Evolutionary conservation across 2,113 vertebrate genomes (phyloP).

Genomic region (Saguinus imperator): DNA sequence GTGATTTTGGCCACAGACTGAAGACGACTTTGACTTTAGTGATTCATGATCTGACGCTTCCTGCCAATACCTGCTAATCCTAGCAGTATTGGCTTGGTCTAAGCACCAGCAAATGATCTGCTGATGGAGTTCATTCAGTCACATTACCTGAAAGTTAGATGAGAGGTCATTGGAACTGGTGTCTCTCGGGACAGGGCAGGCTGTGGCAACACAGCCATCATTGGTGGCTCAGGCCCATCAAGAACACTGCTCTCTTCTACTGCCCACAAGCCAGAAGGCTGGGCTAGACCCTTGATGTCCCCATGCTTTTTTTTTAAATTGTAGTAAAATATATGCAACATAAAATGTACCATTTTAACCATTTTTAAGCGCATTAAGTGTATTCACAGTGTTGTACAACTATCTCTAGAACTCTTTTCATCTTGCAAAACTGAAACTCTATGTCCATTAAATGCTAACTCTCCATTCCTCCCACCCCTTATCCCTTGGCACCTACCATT

Average conservation of each 20-base stretch:
- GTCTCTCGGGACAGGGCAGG: too few relatives aligned
- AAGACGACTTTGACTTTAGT: neutral
- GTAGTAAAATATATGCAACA: neutral
- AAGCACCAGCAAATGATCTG: neutral
- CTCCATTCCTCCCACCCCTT: fast-evolving
- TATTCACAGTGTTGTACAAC: neutral
- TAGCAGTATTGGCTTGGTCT: neutral
- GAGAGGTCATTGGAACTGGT: neutral
- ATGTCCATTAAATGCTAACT: neutral
- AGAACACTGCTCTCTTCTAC: neutral
- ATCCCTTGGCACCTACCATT: neutral
- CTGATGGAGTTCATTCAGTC: constrained; percentile 51
- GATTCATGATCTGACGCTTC: neutral
- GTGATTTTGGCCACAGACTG: neutral
- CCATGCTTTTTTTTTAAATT: neutral
- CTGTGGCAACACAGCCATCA: fast-evolving
- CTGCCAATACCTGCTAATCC: neutral
- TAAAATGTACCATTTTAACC: neutral
- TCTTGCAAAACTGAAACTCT: neutral
- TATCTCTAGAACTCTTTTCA: neutral
- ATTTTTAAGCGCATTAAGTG: neutral
- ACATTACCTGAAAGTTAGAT: neutral
- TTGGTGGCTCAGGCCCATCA: neutral
- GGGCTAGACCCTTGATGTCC: neutral
- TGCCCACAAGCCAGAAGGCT: neutral